Percentiles rank a stretch among this genome's conserved stretches.
Evolutionary conservation across 2,888 invertebrate genomes (phyloP).

Genomic region (Lasioglossum villosulum): DNA sequence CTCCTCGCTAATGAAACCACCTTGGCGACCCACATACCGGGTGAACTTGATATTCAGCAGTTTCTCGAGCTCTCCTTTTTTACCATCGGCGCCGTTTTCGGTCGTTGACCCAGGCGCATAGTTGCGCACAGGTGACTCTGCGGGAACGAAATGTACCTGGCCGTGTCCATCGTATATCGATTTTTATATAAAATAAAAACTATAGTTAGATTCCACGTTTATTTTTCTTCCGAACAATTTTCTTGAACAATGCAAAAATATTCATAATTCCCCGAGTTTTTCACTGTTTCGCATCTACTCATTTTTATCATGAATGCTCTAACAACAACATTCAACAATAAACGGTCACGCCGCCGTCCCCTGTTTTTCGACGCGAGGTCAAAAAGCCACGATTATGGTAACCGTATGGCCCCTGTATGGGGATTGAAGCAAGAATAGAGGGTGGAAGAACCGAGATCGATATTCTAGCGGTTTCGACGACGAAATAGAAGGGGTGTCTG

Average conservation of each 20-base stretch:
- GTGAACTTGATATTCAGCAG: constrained; percentile 22
- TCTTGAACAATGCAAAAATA: background rate
- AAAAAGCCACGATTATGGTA: background rate
- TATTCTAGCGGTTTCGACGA: background rate
- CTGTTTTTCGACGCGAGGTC: background rate
- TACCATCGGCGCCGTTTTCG: background rate
- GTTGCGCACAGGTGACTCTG: background rate
- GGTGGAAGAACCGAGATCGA: background rate
- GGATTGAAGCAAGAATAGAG: background rate
- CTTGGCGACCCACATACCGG: constrained; percentile 20
- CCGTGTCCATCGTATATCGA: background rate
- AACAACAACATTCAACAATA: background rate
- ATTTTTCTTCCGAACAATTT: background rate
- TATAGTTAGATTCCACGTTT: too few relatives aligned
- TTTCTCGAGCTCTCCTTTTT: background rate
- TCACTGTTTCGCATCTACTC: too few relatives aligned
- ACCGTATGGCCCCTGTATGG: background rate
- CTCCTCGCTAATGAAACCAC: constrained; percentile 24
- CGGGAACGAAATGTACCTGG: background rate
- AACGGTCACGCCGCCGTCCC: too few relatives aligned
- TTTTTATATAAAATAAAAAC: background rate
- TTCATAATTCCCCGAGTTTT: background rate
- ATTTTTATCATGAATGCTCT: too few relatives aligned
- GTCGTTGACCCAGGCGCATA: background rate
- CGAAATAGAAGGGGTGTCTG: background rate